phyloP scores from a whole-genome alignment of 1,140 invertebrate species.

The Trialeurodes vaporariorum region DNA sequence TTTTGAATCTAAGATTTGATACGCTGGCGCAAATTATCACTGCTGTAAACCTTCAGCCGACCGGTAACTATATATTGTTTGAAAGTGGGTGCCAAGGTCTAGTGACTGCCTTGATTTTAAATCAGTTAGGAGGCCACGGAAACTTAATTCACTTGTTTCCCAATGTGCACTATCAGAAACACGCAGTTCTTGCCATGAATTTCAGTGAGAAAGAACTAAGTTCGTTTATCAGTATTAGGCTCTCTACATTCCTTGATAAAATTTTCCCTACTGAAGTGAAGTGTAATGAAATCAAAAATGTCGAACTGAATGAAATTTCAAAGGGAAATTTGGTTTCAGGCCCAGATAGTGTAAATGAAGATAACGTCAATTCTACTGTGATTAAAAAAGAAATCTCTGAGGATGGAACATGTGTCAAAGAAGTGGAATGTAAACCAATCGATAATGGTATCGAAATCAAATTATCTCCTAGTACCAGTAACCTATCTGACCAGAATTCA shows the following conservation, averaged over 20 bases:
- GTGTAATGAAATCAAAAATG: constrained; percentile 4
- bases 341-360: constrained; percentile 11
- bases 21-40: constrained; percentile 76
- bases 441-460: constrained; percentile 8
- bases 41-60: constrained; percentile 61
- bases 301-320: constrained; percentile 9
- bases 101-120: constrained; percentile 65
- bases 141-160: constrained; percentile 63
- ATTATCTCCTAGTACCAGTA: no score
- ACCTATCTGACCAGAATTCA: no score
- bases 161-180: constrained; percentile 61
- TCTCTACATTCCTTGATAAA: constrained; percentile 36
- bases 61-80: constrained; percentile 69
- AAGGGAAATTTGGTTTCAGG: background rate
- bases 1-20: constrained; percentile 69
- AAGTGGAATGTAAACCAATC: constrained; percentile 7
- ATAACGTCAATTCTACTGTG: constrained; percentile 13
- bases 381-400: constrained; percentile 24
- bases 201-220: constrained; percentile 50
- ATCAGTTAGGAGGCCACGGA: constrained; percentile 49
- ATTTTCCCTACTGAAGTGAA: background rate
- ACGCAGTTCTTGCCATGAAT: constrained; percentile 64
- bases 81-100: constrained; percentile 78
- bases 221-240: constrained; percentile 53
- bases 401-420: constrained; percentile 13